These are phyloP conservation scores for Phocides pigmalion DNA, from an alignment of 1,140 invertebrate genomes.

Conservation along the genomic window DNA sequence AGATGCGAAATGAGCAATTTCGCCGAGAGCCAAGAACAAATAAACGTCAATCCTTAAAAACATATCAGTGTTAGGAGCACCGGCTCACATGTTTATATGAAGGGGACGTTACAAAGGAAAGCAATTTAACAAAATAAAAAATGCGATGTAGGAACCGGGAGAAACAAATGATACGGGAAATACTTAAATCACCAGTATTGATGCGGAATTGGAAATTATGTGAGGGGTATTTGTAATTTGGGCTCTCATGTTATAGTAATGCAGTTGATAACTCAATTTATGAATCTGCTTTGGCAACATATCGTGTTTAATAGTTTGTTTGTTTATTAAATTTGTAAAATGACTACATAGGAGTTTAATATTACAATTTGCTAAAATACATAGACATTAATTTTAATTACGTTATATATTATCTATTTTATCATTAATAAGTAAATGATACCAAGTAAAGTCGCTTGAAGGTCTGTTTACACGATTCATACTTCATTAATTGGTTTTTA, in stretches of 20 bases:
- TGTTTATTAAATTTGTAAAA: neutral
- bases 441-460: too few species aligned
- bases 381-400: too few species aligned
- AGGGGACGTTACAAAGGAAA: conserved; percentile 75
- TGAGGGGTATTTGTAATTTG: conserved; percentile 21
- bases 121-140: conserved; percentile 82
- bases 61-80: conserved; percentile 69
- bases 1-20: conserved; percentile 65
- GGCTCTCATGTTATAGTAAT: conserved; percentile 8
- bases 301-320: too few species aligned
- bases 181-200: conserved; percentile 79
- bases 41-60: conserved; percentile 79
- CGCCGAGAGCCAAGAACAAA: conserved; percentile 75
- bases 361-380: too few species aligned
- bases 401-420: too few species aligned
- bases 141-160: conserved; percentile 64
- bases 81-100: conserved; percentile 69
- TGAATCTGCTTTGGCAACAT: neutral
- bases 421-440: too few species aligned
- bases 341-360: too few species aligned
- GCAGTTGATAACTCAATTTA: conserved; percentile 3
- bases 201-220: conserved; percentile 73
- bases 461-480: too few species aligned
- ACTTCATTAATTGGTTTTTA: too few species aligned
- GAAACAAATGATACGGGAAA: conserved; percentile 81